Conservation (phyloP, 2,888 invertebrate species). For the Dioctria rufipes region DNA sequence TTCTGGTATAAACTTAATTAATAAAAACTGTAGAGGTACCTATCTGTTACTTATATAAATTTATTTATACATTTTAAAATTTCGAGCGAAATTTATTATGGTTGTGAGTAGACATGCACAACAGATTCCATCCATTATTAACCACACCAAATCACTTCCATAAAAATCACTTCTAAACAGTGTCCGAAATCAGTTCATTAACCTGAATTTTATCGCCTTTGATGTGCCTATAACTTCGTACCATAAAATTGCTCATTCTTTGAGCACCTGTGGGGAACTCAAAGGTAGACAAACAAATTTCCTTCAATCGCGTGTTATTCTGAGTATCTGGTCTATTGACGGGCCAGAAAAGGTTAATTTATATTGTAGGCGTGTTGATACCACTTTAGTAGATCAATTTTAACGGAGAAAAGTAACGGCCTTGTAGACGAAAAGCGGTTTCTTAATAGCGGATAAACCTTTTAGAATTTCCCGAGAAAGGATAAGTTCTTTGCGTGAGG, state of each 20-base stretch:
- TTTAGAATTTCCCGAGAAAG: conserved; percentile 3
- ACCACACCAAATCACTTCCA: no score
- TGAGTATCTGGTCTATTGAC: background rate
- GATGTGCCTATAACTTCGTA: conserved; percentile 6
- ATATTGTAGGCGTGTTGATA: conserved; percentile 13
- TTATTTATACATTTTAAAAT: no score
- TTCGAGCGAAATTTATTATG: no score
- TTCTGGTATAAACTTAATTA: conserved; percentile 14
- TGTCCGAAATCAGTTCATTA: conserved; percentile 30
- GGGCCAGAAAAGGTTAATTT: conserved; percentile 20
- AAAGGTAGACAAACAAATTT: conserved; percentile 34
- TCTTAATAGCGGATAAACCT: conserved; percentile 40
- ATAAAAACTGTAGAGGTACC: background rate
- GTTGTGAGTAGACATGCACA: no score
- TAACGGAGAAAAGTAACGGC: conserved; percentile 14
- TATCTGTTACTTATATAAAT: no score
- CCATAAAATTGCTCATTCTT: conserved; percentile 38
- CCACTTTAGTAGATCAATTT: conserved; percentile 22
- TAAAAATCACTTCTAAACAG: background rate
- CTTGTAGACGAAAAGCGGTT: conserved; percentile 43
- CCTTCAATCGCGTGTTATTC: conserved; percentile 26
- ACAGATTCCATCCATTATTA: no score
- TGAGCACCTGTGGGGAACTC: background rate
- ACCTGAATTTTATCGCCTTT: background rate
- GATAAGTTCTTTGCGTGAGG: background rate